Percentiles rank a stretch among this genome's conserved stretches.
These are phyloP conservation scores for Kryptolebias ocellatus DNA, from an alignment of 2,797 vertebrate genomes.

Conservation along the genomic window DNA sequence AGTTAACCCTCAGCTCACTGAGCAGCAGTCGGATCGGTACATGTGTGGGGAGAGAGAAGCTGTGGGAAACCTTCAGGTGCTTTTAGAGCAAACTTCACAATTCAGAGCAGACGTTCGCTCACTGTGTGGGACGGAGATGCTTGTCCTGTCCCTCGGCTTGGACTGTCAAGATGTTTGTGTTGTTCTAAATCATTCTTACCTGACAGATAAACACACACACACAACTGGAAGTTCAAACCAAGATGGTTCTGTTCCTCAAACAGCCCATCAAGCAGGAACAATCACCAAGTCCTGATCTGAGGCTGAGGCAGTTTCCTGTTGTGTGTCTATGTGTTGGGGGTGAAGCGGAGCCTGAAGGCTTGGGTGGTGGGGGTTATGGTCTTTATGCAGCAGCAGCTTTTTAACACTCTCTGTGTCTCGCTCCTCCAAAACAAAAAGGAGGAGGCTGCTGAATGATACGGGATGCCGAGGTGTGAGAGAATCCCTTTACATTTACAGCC, in stretches of 20 bases:
- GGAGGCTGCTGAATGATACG: constrained; percentile 72
- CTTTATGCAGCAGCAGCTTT: constrained; percentile 52
- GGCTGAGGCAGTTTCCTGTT: constrained; percentile 31
- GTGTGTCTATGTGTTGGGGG: constrained; percentile 10
- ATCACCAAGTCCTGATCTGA: constrained; percentile 9
- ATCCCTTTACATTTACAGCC: constrained; percentile 79
- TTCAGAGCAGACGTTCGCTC: constrained; percentile 64
- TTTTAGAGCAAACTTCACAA: constrained; percentile 63
- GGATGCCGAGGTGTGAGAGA: constrained; percentile 82
- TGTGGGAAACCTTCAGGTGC: constrained; percentile 44
- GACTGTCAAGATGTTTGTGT: constrained; percentile 28
- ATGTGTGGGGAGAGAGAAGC: constrained; percentile 10
- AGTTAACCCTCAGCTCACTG: constrained; percentile 75
- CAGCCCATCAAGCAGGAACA: neutral
- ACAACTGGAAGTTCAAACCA: constrained; percentile 1
- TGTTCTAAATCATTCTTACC: constrained; percentile 13
- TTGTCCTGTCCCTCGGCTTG: constrained; percentile 17
- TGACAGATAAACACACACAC: constrained; percentile 7
- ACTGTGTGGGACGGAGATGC: constrained; percentile 33
- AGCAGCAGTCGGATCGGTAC: neutral
- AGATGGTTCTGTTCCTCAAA: constrained; percentile 35
- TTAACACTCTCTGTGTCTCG: constrained; percentile 56
- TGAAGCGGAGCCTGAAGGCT: constrained; percentile 19
- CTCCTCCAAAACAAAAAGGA: constrained; percentile 64
- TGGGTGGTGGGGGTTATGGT: constrained; percentile 33